These are phyloP conservation scores for Hydropsyche tenuis DNA, from an alignment of 1,140 invertebrate species.

Conservation along the genomic window DNA sequence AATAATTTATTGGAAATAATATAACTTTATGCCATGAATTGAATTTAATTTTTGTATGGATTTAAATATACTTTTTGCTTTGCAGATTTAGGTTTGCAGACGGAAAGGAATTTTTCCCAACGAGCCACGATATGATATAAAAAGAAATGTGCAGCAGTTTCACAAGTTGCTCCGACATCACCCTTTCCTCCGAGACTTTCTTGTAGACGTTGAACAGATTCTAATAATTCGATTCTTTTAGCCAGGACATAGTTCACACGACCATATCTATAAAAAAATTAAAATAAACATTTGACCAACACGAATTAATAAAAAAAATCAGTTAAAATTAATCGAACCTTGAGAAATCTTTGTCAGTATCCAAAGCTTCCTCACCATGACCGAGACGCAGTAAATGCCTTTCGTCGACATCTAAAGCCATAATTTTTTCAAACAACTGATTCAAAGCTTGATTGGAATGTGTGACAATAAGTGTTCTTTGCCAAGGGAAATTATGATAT, in stretches of 20 bases:
- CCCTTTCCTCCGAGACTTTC: slow-evolving; percentile 82
- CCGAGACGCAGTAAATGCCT: slow-evolving; percentile 97
- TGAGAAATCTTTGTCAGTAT: slow-evolving; percentile 99
- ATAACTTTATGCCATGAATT: too few relatives aligned
- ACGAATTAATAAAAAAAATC: background rate
- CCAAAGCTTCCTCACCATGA: slow-evolving; percentile 97
- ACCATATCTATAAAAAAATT: slow-evolving; percentile 80
- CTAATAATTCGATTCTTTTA: slow-evolving; percentile 89
- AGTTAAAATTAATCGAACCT: slow-evolving; percentile 59
- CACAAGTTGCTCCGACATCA: slow-evolving; percentile 97
- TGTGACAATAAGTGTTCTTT: slow-evolving; percentile 97
- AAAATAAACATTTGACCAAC: background rate
- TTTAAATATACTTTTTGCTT: slow-evolving; percentile 39
- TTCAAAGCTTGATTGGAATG: slow-evolving; percentile 99
- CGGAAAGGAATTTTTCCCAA: slow-evolving; percentile 86
- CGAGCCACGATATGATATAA: slow-evolving; percentile 84
- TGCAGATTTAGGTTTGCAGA: slow-evolving; percentile 48
- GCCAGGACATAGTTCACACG: slow-evolving; percentile 97
- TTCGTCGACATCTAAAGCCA: slow-evolving; percentile 97
- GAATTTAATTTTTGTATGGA: background rate
- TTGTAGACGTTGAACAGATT: slow-evolving; percentile 90
- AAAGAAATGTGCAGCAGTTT: slow-evolving; percentile 95
- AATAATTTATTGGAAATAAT: background rate
- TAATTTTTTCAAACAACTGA: slow-evolving; percentile 99
- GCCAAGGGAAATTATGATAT: slow-evolving; percentile 99